Percentiles rank a stretch among this genome's conserved stretches.
These are phyloP conservation scores for Paraescarpia echinospica DNA, from an alignment of 1,140 invertebrate species.

Conservation along the genomic window DNA sequence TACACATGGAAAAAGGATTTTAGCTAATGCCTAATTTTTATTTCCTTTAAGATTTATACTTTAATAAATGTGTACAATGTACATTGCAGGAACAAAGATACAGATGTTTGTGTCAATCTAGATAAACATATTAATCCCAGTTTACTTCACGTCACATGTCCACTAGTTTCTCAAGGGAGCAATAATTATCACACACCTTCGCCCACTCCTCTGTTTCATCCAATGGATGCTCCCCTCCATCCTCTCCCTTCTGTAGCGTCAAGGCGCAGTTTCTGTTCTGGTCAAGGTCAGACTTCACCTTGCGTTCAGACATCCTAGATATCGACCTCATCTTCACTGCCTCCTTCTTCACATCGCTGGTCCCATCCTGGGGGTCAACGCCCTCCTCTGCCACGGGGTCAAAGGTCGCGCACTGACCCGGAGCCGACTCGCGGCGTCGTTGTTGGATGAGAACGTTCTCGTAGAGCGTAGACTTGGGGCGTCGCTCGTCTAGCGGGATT, in stretches of 20 bases:
- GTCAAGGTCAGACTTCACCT: not conserved
- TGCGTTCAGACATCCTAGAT: conserved; percentile 27
- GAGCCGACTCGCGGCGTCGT: conserved; percentile 35
- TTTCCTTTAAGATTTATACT: too few species aligned
- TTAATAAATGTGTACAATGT: too few species aligned
- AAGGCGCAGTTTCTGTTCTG: not conserved
- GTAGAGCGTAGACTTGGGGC: conserved; percentile 44
- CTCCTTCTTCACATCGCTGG: conserved; percentile 8
- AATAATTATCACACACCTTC: conserved; percentile 59
- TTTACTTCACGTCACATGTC: not conserved
- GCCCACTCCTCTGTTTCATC: conserved; percentile 91
- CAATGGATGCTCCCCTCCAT: conserved; percentile 50
- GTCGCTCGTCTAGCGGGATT: conserved; percentile 38
- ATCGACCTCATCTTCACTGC: conserved; percentile 37
- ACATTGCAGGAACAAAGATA: not conserved
- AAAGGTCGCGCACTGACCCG: conserved; percentile 31
- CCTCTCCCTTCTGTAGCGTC: conserved; percentile 9
- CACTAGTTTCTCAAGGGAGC: not conserved
- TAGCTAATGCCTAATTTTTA: too few species aligned
- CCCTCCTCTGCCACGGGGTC: conserved; percentile 37
- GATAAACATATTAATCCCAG: not conserved
- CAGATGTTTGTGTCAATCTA: not conserved
- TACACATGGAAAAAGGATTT: too few species aligned
- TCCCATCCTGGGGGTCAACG: not conserved
- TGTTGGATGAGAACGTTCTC: conserved; percentile 38